Evolutionary conservation across 2,888 invertebrate species (phyloP), one percentile per base, ranked within the genome.

Genomic region (Gibbula magus): DNA sequence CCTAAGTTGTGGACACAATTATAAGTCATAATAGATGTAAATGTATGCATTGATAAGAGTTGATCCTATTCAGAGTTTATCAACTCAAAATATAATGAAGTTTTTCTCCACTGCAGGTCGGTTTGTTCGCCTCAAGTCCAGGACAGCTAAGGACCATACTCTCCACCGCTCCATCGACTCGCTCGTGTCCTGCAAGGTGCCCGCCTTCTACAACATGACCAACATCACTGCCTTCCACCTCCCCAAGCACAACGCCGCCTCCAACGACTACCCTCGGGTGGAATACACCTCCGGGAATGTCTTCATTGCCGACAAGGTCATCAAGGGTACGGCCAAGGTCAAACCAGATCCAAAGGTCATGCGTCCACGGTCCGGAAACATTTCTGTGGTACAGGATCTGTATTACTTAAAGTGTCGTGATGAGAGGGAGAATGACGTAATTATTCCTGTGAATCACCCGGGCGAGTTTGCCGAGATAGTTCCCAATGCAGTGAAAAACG

Each of bases 251-350:
- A 18, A 78, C 32, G 51, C n/a, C 20, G 51, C 22, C 73, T 54
- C 54, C 70, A 83, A 84, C 66, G 85, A 86, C 52, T 88, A 86
- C 78, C 84, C 85, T 1, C 81, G 85, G 10, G 81, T 87, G 8
- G 87, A 88, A 32, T 89, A 87, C 78, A 83, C 86, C 0, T 84
- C 89, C 7, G 89, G 89, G n/a, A 89, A 87, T 73, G 87, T 89
- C 39, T 89, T 89, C 81, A 82, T 86, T 2, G 82, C 87, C 45
- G 89, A 88, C 56, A 83, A 82, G 39, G 25, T 77, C 76, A 56
- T 76, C 76, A 54, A 54, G 32, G 56, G 56, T 8, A 53, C 54
- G 10, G 22, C 54, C 77, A 32, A 29, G 22, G 61, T 66, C 25
- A 81, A 81, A 77, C 77, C 76, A 16, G 39, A 77, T 8, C 25